A percentile compares a stretch with the other conserved stretches of the same genome.
Conservation (phyloP, 2,113 vertebrate genomes). For the Chloroceryle aenea region DNA sequence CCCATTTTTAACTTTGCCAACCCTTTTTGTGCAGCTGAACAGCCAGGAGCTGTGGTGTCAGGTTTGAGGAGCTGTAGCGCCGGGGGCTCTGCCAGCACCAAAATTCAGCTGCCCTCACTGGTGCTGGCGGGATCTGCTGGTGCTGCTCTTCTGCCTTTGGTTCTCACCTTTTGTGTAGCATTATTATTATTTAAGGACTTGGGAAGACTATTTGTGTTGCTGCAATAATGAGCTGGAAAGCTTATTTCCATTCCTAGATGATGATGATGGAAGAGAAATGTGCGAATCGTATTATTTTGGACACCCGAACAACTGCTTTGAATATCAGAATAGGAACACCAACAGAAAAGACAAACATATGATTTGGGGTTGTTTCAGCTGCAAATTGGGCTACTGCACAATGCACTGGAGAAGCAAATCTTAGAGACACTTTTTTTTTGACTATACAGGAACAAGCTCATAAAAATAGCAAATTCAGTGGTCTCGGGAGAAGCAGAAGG, state of each 20-base stretch:
- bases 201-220: background rate
- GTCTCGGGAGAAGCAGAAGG: background rate
- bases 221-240: background rate
- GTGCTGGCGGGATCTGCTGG: background rate
- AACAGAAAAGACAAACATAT: background rate
- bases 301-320: rapidly evolving
- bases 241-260: background rate
- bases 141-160: background rate
- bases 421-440: background rate
- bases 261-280: rapidly evolving
- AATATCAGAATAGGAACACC: rapidly evolving
- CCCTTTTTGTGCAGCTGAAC: background rate
- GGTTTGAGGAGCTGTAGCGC: background rate
- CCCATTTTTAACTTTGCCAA: background rate
- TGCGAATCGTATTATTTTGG: background rate
- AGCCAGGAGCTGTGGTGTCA: background rate
- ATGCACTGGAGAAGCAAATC: background rate
- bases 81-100: background rate
- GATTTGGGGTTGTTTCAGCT: background rate
- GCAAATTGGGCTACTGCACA: background rate
- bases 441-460: background rate
- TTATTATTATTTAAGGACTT: background rate
- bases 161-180: background rate
- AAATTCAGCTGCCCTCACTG: background rate
- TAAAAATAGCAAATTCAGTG: background rate